A percentile compares a stretch with the other conserved stretches of the same genome.
Evolutionary conservation across 2,797 vertebrate genomes (phyloP).

Genomic region (Neosalanx taihuensis): DNA sequence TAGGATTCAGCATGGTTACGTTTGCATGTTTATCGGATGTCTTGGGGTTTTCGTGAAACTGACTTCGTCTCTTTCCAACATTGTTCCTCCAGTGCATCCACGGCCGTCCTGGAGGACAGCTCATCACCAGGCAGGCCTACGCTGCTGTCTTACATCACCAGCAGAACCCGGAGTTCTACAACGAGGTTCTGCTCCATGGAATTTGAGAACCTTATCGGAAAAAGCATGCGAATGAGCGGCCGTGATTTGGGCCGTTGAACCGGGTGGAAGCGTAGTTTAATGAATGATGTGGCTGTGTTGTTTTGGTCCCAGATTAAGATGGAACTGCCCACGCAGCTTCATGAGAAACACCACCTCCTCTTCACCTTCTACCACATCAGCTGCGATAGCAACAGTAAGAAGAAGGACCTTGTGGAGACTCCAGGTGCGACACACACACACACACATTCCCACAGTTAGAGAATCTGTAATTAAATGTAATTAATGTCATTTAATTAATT

Average conservation of each 20-base stretch:
- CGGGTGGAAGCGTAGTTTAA: neutral
- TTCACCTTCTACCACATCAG: slow-evolving; percentile 96
- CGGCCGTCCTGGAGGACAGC: slow-evolving; percentile 83
- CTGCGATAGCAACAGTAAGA: slow-evolving; percentile 95
- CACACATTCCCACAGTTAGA: neutral
- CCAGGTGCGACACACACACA: slow-evolving; percentile 72
- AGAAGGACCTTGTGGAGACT: slow-evolving; percentile 88
- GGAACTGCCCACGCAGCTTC: slow-evolving; percentile 91
- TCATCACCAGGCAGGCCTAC: slow-evolving; percentile 85
- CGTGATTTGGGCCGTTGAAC: neutral
- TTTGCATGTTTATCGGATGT: too few relatives aligned
- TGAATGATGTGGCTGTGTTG: too few relatives aligned
- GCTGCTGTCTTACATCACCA: slow-evolving; percentile 93
- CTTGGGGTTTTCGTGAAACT: too few relatives aligned
- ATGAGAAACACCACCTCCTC: slow-evolving; percentile 92
- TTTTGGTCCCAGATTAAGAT: slow-evolving; percentile 87
- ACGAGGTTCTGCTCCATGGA: slow-evolving; percentile 79
- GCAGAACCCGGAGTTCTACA: slow-evolving; percentile 97
- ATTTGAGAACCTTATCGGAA: neutral
- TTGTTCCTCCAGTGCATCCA: slow-evolving; percentile 85
- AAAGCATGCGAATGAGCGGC: neutral
- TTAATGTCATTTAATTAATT: too few relatives aligned
- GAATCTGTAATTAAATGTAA: too few relatives aligned
- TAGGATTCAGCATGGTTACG: too few relatives aligned
- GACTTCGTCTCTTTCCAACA: too few relatives aligned